These are phyloP conservation scores for Anoncus sp. DNA, from an alignment of 2,888 invertebrate genomes.

Conservation along the genomic window DNA sequence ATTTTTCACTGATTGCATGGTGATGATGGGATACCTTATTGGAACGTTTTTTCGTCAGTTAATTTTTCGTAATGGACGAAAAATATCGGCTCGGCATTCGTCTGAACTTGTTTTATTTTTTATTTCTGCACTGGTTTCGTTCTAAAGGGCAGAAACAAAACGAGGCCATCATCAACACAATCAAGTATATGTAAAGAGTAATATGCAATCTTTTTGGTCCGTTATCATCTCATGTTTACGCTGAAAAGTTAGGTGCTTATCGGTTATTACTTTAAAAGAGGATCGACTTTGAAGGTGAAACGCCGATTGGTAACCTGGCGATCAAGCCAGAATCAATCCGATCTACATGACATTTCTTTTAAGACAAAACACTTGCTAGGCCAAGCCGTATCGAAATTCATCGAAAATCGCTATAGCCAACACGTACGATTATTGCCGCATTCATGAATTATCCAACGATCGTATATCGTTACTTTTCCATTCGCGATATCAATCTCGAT, in stretches of 20 bases:
- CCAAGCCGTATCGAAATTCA: not conserved
- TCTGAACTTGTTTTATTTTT: too few species aligned
- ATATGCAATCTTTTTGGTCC: not conserved
- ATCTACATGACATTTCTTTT: too few species aligned
- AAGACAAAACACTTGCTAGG: too few species aligned
- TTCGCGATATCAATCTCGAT: conserved; percentile 59
- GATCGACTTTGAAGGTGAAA: too few species aligned
- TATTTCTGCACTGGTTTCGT: conserved; percentile 5
- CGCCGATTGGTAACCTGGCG: too few species aligned
- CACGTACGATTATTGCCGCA: not conserved
- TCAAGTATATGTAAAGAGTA: not conserved
- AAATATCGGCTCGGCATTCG: too few species aligned
- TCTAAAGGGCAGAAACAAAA: not conserved
- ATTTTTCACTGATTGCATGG: not conserved
- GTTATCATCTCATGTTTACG: too few species aligned
- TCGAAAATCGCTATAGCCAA: not conserved
- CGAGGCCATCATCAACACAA: not conserved
- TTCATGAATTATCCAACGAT: conserved; percentile 4
- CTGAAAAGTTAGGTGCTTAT: too few species aligned
- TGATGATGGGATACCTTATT: not conserved
- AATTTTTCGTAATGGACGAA: not conserved
- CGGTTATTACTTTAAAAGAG: too few species aligned
- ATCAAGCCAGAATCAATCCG: too few species aligned
- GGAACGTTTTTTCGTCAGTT: not conserved
- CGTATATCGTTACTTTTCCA: not conserved